Base-by-base conservation (phyloP, 2,888 invertebrate genomes). In the Drosophila atripex region DNA sequence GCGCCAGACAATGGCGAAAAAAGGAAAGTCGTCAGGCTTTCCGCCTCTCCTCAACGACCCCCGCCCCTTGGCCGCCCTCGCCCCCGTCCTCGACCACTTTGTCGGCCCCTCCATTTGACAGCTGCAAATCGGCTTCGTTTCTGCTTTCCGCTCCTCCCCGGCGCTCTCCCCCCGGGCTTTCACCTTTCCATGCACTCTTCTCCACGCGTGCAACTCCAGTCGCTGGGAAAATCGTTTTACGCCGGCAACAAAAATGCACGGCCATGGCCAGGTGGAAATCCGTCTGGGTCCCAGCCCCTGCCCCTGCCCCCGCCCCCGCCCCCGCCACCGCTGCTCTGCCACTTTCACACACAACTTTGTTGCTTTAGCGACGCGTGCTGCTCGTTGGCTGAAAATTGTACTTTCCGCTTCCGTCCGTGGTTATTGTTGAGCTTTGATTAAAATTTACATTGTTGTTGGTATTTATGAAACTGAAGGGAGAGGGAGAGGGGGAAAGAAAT, bases 391-490 rank as follows among this genome's bases (percentile, higher is more conserved):
- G 45, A 58, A 21, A 60, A 58, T 51, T 49, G 35, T 50, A 70
- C 58, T 73, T 52, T 46, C 39, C 52, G 66, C 73, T 41, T 43
- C 28, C 41, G 60, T 46, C 58, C 53, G 47, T 58, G 56, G 69
- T 70, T 74, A 53, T 54, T 69, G 73, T 69, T 76, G 57, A 64
- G 76, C 70, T 76, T 69, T 80, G 73, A 78, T 78, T 76, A 75
- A 80, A 77, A 71, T 78, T 61, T 77, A 77, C 77, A 61, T 80
- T 77, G 77, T 77, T 77, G 77, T 75, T 71, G 52, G 50, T 57
- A 73, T 75, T 74, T 70, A 59, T 64, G 75, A 73, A 68, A 56
- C 64, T 66, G 53, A 65, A 57, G 6, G 47, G 9, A 6, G 12
- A 16, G 45, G 25, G 25, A 7, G 25, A 1, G 25, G 7, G 1